Percentiles rank a stretch among this genome's conserved stretches.
Conservation (phyloP, 1,140 invertebrate genomes). For the Lineus longissimus region DNA sequence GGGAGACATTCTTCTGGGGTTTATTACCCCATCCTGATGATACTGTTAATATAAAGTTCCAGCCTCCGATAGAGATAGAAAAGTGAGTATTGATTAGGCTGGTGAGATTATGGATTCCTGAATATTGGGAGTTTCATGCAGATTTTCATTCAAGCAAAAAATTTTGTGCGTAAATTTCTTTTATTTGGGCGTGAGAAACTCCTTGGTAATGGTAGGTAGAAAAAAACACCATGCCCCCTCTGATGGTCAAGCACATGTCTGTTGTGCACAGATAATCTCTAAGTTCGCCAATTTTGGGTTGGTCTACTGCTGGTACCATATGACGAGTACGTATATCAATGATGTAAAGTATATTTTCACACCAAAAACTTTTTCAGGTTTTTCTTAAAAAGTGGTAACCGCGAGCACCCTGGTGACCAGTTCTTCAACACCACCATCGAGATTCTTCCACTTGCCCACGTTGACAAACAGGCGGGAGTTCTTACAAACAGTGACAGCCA, state of each 20-base stretch:
- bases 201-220: too few species aligned
- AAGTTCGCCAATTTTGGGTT: too few species aligned
- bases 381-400: constrained; percentile 85
- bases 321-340: too few species aligned
- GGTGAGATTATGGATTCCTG: background rate
- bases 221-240: too few species aligned
- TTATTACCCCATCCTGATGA: constrained; percentile 79
- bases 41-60: constrained; percentile 76
- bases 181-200: background rate
- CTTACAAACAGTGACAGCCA: constrained; percentile 11
- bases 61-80: constrained; percentile 69
- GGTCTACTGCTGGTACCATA: too few species aligned
- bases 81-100: constrained; percentile 59
- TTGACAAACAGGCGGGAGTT: constrained; percentile 21
- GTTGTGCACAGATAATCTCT: too few species aligned
- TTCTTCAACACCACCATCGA: constrained; percentile 88
- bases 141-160: background rate
- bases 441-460: constrained; percentile 61
- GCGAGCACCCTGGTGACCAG: constrained; percentile 84
- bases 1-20: constrained; percentile 91
- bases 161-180: background rate
- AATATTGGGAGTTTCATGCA: background rate
- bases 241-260: too few species aligned
- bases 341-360: too few species aligned
- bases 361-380: constrained; percentile 73